A percentile compares a stretch with the other conserved stretches of the same genome.
These are phyloP conservation scores for Brachyhypopomus gauderio DNA, from an alignment of 2,113 vertebrate genomes.

Conservation along the genomic window DNA sequence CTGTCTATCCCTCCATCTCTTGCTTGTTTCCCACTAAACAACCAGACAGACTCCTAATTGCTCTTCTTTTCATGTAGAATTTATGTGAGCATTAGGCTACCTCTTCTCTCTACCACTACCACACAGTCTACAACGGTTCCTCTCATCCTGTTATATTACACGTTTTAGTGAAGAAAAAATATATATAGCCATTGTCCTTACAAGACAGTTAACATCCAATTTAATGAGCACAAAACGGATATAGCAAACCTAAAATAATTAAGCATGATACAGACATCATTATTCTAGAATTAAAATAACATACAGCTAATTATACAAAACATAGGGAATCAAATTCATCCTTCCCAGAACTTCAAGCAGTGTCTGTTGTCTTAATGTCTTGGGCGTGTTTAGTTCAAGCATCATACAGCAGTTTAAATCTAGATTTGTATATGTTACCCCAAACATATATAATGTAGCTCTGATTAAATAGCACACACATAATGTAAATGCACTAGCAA, in stretches of 20 bases:
- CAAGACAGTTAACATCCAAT: neutral
- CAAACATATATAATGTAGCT: too few relatives aligned
- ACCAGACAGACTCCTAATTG: constrained; percentile 18
- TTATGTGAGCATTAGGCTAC: constrained; percentile 16
- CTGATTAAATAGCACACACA: neutral
- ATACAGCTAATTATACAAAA: neutral
- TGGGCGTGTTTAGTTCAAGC: too few relatives aligned
- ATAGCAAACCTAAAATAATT: neutral
- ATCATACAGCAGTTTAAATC: too few relatives aligned
- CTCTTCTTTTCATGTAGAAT: constrained; percentile 45
- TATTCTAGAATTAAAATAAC: neutral
- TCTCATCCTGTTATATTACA: constrained; percentile 4
- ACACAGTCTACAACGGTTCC: constrained; percentile 14
- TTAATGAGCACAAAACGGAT: neutral
- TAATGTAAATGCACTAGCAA: neutral
- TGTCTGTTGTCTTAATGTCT: too few relatives aligned
- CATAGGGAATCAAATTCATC: neutral
- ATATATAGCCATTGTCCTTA: constrained; percentile 10
- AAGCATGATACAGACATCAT: neutral
- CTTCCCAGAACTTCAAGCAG: neutral
- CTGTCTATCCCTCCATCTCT: constrained; percentile 12
- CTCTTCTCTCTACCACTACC: constrained; percentile 10
- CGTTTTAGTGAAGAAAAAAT: neutral
- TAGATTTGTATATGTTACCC: too few relatives aligned
- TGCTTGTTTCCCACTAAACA: constrained; percentile 3